Evolutionary conservation across 1,140 invertebrate genomes (phyloP).

Genomic region (Triops cancriformis): DNA sequence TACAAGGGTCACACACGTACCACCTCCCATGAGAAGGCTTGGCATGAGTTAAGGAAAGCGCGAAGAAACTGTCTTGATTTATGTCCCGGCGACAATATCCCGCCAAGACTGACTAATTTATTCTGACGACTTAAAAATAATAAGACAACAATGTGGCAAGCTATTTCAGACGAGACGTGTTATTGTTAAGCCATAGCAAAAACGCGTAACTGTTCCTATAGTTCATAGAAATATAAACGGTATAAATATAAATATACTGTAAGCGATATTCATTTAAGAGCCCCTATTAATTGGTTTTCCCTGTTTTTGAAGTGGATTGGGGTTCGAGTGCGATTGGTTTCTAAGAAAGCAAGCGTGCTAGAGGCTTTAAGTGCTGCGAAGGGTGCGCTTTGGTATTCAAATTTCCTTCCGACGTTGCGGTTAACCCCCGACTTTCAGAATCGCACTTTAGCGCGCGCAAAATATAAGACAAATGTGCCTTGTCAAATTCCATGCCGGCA

Average conservation of each 20-base stretch:
- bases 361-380: neutral
- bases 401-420: neutral
- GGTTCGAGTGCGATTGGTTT: neutral
- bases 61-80: neutral
- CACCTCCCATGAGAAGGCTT: neutral
- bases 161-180: neutral
- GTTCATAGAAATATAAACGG: too few relatives aligned
- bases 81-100: slow-evolving; percentile 12
- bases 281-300: neutral
- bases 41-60: neutral
- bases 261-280: too few relatives aligned
- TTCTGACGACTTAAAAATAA: neutral
- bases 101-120: slow-evolving; percentile 9
- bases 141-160: neutral
- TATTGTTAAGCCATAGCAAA: too few relatives aligned
- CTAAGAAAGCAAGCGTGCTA: neutral
- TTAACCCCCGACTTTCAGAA: neutral
- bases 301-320: neutral
- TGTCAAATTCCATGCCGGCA: neutral
- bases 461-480: slow-evolving; percentile 4
- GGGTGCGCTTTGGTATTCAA: slow-evolving; percentile 9
- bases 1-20: neutral
- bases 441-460: neutral
- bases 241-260: too few relatives aligned
- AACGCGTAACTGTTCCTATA: too few relatives aligned